phyloP scores from a whole-genome alignment of 2,113 vertebrate species.

The Brachyistius frenatus region DNA sequence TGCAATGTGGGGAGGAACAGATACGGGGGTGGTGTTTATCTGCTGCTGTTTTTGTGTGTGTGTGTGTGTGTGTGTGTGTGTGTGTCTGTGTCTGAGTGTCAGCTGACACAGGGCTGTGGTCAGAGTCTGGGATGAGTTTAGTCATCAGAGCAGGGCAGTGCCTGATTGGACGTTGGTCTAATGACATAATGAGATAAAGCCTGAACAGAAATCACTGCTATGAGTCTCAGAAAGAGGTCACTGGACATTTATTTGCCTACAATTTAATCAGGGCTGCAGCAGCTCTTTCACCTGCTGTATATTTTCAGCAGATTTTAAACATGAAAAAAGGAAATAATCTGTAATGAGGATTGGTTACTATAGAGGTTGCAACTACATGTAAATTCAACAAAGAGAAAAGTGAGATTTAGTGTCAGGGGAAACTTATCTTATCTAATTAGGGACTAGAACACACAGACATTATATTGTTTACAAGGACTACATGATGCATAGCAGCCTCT shows the following conservation, averaged over 20 bases:
- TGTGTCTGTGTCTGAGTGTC: slow-evolving; percentile 46
- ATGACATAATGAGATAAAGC: slow-evolving; percentile 77
- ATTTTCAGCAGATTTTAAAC: background rate
- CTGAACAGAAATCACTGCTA: slow-evolving; percentile 16
- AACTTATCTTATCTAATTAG: slow-evolving; percentile 12
- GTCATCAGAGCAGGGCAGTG: slow-evolving; percentile 62
- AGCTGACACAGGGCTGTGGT: slow-evolving; percentile 66
- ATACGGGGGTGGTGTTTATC: slow-evolving; percentile 42
- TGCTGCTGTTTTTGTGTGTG: slow-evolving; percentile 51
- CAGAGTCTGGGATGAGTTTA: slow-evolving; percentile 57
- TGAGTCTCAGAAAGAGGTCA: slow-evolving; percentile 21
- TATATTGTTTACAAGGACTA: background rate
- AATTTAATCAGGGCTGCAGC: slow-evolving; percentile 7
- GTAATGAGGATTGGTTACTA: background rate
- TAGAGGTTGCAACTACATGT: background rate
- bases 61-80: slow-evolving; percentile 48
- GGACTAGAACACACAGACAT: background rate
- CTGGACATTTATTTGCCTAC: background rate
- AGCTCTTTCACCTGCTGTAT: background rate
- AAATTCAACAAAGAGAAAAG: background rate
- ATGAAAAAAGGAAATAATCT: background rate
- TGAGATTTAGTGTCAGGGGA: background rate
- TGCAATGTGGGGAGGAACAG: slow-evolving; percentile 34
- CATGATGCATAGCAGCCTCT: background rate
- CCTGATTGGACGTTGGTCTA: slow-evolving; percentile 65